These are phyloP conservation scores for Eristalinus sepulchralis DNA, from an alignment of 2,888 invertebrate genomes.

Conservation along the genomic window DNA sequence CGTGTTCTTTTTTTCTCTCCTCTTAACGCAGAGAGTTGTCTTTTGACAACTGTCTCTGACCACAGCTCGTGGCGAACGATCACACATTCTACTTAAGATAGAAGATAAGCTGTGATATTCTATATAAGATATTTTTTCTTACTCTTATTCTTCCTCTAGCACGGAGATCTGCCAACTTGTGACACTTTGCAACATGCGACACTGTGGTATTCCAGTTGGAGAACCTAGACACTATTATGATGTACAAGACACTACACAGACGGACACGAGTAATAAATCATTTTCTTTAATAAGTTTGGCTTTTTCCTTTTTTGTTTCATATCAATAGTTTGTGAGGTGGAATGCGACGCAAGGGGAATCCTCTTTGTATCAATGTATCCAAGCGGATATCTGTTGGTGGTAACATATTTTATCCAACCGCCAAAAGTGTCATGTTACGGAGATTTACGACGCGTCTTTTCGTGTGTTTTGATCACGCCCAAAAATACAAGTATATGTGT, in stretches of 20 bases:
- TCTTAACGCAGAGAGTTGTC: constrained; percentile 25
- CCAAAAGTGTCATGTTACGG: constrained; percentile 81
- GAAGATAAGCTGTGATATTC: constrained; percentile 67
- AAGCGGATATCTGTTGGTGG: constrained; percentile 63
- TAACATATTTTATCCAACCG: constrained; percentile 79
- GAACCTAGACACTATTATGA: not conserved
- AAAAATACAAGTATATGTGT: constrained; percentile 68
- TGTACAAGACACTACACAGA: not conserved
- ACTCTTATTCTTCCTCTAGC: not conserved
- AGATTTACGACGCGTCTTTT: constrained; percentile 78
- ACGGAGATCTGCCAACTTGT: constrained; percentile 45
- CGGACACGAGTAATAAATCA: constrained; percentile 2
- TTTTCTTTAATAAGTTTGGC: not conserved
- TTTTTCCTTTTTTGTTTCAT: not conserved
- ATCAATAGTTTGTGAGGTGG: not conserved
- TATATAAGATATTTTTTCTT: constrained; percentile 10
- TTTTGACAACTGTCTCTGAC: constrained; percentile 63
- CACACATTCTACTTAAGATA: constrained; percentile 73
- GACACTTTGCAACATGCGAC: constrained; percentile 57
- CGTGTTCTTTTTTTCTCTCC: constrained; percentile 9
- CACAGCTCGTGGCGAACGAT: constrained; percentile 49
- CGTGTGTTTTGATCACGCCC: constrained; percentile 72
- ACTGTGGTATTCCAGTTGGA: constrained; percentile 33
- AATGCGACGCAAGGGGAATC: constrained; percentile 1
- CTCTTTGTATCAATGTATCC: constrained; percentile 26